phyloP scores from a whole-genome alignment of 2,113 vertebrate species.

The Mirza zaza region DNA sequence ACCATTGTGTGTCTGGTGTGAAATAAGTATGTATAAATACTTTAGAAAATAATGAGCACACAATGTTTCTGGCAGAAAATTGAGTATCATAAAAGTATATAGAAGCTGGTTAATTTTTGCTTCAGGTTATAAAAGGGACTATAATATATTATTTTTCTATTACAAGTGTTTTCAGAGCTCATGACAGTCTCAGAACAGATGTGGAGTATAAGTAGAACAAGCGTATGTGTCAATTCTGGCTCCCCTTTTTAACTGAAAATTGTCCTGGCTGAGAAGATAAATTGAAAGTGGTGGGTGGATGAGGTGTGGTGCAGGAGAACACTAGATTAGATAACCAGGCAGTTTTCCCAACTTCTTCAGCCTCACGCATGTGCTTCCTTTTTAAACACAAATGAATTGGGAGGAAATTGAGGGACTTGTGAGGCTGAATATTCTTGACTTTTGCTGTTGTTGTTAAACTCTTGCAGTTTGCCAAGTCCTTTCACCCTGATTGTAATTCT shows the following conservation, averaged over 20 bases:
- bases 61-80: neutral
- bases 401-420: neutral
- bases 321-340: neutral
- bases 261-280: neutral
- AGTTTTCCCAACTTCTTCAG: neutral
- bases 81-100: neutral
- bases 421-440: neutral
- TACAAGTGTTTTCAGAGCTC: neutral
- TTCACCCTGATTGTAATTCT: constrained; percentile 57
- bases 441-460: neutral
- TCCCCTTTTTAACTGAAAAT: constrained; percentile 18
- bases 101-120: neutral
- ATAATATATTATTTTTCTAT: neutral
- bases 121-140: neutral
- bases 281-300: neutral
- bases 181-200: neutral
- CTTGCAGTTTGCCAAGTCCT: neutral
- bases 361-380: neutral
- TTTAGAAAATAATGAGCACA: neutral
- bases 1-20: rapidly evolving
- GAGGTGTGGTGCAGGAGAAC: neutral
- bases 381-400: neutral
- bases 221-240: neutral
- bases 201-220: neutral
- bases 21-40: neutral